Base-by-base conservation (phyloP, 2,113 vertebrate genomes). In the Clupea harengus region DNA sequence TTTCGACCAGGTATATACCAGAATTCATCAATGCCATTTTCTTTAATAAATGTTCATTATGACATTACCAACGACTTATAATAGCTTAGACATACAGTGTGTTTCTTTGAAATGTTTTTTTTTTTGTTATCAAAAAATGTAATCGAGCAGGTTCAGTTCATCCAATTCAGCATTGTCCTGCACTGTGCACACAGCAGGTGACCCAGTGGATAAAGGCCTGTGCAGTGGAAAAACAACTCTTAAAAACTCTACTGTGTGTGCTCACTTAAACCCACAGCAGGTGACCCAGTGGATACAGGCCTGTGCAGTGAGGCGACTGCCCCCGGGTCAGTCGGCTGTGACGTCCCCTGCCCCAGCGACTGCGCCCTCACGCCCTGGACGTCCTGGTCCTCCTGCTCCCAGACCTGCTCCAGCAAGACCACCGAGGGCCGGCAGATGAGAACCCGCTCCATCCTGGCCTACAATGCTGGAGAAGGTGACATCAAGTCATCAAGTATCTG, bases 391-490 rank as follows among this genome's bases (percentile, higher is more conserved):
- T 96, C 96, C 82, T 99, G 98, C 91, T 99, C 98, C 0, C 97
- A 99, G 93, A 99, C 98, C 89, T 99, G 98, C 95, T 99, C 98
- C 0, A 97, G 98, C 4, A 99, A 99, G 93, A 98, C 96, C 85
- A 96, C 97, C 0, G 98, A 99, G 92, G 98, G 98, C 44, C 98
- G 94, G 87, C 97, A 98, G 95, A 95, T 95, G 90, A 96, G 98
- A 20, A 95, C 97, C 0, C 96, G 98, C 81, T 97, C 98, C 83
- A 92, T 99, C 50, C 94, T 99, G 91, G 98, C 98, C 0, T 99
- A 99, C 25, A 94, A 93, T 8, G 96, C 97, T 0, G 96, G 97
- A 28, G 98, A 99, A 96, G 98, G 98, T 99, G 94, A 95, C 94
- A 18, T 28, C 25, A 72, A 72, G n/a, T 13, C 25, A 32, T 32